A percentile compares a stretch with the other conserved stretches of the same genome.
These are phyloP conservation scores for Muntiacus reevesi DNA, from an alignment of 2,113 vertebrate genomes.

Conservation along the genomic window DNA sequence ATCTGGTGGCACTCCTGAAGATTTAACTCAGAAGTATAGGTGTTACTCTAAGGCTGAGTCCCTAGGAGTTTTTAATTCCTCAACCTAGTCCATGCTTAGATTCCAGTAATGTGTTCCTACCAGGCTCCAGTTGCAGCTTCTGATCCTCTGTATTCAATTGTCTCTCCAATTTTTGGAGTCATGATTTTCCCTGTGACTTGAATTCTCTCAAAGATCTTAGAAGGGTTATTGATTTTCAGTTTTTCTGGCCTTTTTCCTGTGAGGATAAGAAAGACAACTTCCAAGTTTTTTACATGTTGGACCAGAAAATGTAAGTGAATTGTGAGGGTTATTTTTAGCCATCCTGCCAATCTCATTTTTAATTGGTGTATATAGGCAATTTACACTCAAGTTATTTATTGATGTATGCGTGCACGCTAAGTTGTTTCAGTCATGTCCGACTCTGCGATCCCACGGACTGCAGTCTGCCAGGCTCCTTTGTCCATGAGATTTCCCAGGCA, in stretches of 20 bases:
- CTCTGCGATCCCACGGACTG: not conserved
- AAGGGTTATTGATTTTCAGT: not conserved
- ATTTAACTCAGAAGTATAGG: not conserved
- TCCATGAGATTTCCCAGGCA: not conserved
- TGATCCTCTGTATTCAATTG: not conserved
- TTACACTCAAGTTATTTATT: not conserved
- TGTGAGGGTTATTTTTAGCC: not conserved
- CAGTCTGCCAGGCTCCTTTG: not conserved
- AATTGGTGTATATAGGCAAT: not conserved
- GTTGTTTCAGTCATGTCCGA: not conserved
- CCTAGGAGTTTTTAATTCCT: not conserved
- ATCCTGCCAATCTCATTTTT: not conserved
- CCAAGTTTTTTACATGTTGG: not conserved
- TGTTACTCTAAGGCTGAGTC: not conserved
- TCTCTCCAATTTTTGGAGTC: not conserved
- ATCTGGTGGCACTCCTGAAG: not conserved
- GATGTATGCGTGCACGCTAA: not conserved
- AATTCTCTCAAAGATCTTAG: not conserved
- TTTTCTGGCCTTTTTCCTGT: not conserved
- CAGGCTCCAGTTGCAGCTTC: not conserved
- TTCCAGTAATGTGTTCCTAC: not conserved
- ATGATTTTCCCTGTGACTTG: not conserved
- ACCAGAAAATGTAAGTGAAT: not conserved
- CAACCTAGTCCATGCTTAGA: not conserved
- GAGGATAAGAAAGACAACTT: not conserved